phyloP scores from a whole-genome alignment of 2,797 vertebrate species.

The Pelobates cultripes region DNA sequence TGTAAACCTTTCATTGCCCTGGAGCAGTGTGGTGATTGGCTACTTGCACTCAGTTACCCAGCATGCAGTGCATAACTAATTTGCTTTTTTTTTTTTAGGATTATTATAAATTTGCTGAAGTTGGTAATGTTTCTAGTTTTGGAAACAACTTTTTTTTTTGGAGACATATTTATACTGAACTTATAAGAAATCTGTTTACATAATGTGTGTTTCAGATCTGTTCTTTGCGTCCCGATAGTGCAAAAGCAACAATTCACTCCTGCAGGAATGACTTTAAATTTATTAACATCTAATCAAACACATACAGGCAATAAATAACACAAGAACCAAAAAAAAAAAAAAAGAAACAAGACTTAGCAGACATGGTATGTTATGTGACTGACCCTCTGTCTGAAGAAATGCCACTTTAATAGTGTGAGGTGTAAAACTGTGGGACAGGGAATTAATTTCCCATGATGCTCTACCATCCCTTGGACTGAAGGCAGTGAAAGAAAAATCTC shows the following conservation, averaged over 20 bases:
- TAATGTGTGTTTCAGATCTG: too few species aligned
- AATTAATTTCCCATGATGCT: too few species aligned
- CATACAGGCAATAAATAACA: constrained; percentile 50
- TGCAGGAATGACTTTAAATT: constrained; percentile 39
- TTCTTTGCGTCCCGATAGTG: too few species aligned
- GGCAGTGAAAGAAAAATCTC: too few species aligned
- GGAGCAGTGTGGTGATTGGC: neutral
- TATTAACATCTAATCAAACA: constrained; percentile 43
- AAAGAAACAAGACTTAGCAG: neutral
- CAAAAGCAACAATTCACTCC: neutral
- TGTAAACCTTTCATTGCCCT: neutral
- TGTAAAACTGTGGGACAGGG: too few species aligned
- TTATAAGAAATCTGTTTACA: constrained; percentile 66
- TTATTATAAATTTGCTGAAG: too few species aligned
- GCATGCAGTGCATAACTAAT: constrained; percentile 12
- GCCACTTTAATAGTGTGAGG: too few species aligned
- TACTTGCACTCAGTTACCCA: neutral
- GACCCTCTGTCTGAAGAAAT: too few species aligned
- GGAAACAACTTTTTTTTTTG: constrained; percentile 63
- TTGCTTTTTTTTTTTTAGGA: neutral
- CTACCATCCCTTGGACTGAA: too few species aligned
- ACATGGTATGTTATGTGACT: too few species aligned
- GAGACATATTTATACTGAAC: constrained; percentile 80
- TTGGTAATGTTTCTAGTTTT: neutral
- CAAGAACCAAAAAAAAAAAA: constrained; percentile 12